These are phyloP conservation scores for Sthenelais limicola DNA, from an alignment of 2,888 invertebrate species.

Conservation along the genomic window DNA sequence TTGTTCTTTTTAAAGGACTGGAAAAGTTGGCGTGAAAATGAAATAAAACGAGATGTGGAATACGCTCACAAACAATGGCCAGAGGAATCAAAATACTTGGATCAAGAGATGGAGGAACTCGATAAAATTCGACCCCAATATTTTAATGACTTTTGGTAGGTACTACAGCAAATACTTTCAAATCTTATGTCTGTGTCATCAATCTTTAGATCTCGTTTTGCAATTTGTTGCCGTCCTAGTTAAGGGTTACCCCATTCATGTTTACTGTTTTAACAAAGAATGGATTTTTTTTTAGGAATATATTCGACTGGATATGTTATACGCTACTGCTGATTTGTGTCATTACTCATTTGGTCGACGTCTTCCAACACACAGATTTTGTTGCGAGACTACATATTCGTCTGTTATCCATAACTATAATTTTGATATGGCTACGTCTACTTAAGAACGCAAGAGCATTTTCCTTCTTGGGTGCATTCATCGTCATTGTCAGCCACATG, in stretches of 20 bases:
- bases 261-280: no score
- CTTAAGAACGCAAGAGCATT: conserved; percentile 69
- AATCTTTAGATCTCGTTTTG: no score
- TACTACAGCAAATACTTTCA: no score
- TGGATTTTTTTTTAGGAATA: conserved; percentile 66
- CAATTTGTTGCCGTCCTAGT: no score
- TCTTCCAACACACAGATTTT: conserved; percentile 57
- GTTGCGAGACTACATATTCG: conserved; percentile 66
- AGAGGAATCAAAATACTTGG: conserved; percentile 64
- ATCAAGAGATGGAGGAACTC: conserved; percentile 57
- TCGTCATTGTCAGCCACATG: conserved; percentile 70
- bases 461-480: conserved; percentile 68
- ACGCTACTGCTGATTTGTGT: conserved; percentile 59
- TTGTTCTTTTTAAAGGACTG: no score
- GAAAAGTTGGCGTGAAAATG: conserved; percentile 57
- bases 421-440: conserved; percentile 68
- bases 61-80: conserved; percentile 70
- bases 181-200: no score
- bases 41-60: conserved; percentile 61
- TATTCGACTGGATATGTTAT: conserved; percentile 71
- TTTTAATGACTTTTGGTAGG: conserved; percentile 67
- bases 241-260: no score
- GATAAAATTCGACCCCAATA: conserved; percentile 63
- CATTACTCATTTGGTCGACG: conserved; percentile 65
- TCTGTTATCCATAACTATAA: conserved; percentile 66